These are phyloP conservation scores for Mobula hypostoma DNA, from an alignment of 2,113 vertebrate genomes.

Conservation along the genomic window DNA sequence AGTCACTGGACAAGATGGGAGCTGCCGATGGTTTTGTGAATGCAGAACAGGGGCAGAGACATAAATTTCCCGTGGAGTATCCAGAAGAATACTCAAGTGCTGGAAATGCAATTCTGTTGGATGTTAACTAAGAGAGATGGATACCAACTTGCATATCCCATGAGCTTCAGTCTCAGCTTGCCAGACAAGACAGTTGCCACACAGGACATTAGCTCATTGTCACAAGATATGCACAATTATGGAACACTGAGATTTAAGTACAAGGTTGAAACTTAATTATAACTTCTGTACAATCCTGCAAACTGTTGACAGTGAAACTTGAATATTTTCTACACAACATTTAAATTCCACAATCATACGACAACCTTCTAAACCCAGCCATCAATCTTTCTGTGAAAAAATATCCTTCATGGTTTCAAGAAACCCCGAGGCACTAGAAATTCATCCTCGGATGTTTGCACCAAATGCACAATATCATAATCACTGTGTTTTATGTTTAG, in stretches of 20 bases:
- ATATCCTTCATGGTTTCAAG: neutral
- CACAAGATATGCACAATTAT: neutral
- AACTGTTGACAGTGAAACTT: neutral
- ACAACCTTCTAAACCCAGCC: neutral
- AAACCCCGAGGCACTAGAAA: neutral
- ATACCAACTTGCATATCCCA: neutral
- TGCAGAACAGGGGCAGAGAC: neutral
- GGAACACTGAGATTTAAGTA: neutral
- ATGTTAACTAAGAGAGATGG: neutral
- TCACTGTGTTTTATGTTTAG: too few relatives aligned
- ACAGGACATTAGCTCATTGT: neutral
- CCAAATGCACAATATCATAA: too few relatives aligned
- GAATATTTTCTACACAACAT: neutral
- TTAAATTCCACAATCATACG: neutral
- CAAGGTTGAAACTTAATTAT: neutral
- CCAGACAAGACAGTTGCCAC: neutral
- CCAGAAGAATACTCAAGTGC: neutral
- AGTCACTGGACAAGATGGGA: neutral
- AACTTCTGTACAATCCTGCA: neutral
- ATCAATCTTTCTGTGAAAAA: neutral
- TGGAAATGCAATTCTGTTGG: neutral
- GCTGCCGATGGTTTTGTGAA: neutral
- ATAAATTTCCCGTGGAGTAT: too few relatives aligned
- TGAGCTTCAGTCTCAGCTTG: neutral
- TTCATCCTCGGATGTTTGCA: too few relatives aligned